phyloP scores from a whole-genome alignment of 2,888 invertebrate species.

The Leptothorax acervorum region DNA sequence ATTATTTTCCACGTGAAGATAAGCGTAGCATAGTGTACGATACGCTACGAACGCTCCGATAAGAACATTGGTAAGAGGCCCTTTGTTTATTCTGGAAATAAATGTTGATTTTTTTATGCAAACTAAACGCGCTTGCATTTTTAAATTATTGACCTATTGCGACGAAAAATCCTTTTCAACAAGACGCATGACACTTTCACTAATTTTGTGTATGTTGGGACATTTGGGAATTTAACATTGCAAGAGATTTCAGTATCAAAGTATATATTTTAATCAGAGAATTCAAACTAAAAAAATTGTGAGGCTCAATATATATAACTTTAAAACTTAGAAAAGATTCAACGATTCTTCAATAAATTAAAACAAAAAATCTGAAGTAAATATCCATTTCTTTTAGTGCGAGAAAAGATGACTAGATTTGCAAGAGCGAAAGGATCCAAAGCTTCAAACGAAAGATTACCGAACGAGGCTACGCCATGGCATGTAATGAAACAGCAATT shows the following conservation, averaged over 20 bases:
- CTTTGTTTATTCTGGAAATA: background rate
- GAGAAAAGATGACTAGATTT: slow-evolving; percentile 89
- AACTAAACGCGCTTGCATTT: background rate
- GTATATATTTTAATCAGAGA: background rate
- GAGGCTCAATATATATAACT: background rate
- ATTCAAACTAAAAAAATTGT: background rate
- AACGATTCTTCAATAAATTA: background rate
- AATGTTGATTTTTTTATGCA: background rate
- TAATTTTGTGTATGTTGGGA: background rate
- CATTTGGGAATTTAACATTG: background rate
- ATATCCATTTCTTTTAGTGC: background rate
- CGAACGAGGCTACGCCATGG: slow-evolving; percentile 92
- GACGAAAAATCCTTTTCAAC: background rate
- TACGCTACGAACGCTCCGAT: background rate
- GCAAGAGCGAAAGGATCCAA: slow-evolving; percentile 92
- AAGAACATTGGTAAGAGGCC: background rate
- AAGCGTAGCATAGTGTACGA: background rate
- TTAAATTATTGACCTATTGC: background rate
- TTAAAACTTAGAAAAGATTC: background rate
- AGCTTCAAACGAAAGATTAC: slow-evolving; percentile 90
- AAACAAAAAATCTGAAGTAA: background rate
- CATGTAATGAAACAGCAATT: slow-evolving; percentile 90
- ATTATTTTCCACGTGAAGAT: background rate
- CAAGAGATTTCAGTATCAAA: background rate
- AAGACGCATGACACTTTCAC: background rate